A percentile compares a stretch with the other conserved stretches of the same genome.
phyloP scores from a whole-genome alignment of 2,888 invertebrate genomes.

The Epiblema foenella region DNA sequence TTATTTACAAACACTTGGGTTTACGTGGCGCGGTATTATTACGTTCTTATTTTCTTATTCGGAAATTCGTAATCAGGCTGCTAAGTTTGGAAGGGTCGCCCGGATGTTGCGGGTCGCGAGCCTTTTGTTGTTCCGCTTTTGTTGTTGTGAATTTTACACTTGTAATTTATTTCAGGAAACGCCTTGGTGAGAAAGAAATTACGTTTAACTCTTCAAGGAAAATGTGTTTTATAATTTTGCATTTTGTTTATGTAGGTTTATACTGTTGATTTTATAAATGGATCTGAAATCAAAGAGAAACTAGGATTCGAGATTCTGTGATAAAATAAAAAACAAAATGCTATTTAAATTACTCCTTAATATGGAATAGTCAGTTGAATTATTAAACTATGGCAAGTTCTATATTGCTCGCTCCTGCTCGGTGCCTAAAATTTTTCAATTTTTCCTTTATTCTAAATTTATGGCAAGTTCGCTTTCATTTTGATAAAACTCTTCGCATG shows the following conservation, averaged over 20 bases:
- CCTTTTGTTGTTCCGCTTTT: conserved; percentile 84
- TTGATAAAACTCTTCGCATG: too few species aligned
- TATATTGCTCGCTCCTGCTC: too few species aligned
- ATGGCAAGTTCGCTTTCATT: too few species aligned
- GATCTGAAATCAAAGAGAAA: conserved; percentile 11
- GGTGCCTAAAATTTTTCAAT: too few species aligned
- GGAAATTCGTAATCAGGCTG: conserved; percentile 84
- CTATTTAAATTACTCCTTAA: too few species aligned
- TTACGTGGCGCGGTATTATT: conserved; percentile 70
- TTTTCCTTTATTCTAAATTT: too few species aligned
- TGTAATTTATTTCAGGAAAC: conserved; percentile 85
- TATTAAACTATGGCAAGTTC: too few species aligned
- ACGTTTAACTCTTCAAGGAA: conserved; percentile 81
- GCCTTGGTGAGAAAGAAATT: conserved; percentile 83
- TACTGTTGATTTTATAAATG: conserved; percentile 54
- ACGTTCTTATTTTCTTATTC: conserved; percentile 76
- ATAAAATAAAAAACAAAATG: background rate
- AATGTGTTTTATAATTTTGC: conserved; percentile 83
- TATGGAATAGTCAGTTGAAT: too few species aligned
- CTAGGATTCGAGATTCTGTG: background rate
- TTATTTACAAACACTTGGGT: conserved; percentile 67
- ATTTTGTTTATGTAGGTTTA: conserved; percentile 70
- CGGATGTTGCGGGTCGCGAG: conserved; percentile 83
- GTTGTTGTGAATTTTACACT: conserved; percentile 85
- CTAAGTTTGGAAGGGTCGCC: conserved; percentile 84